Evolutionary conservation across 1,140 invertebrate genomes (phyloP).

Genomic region (Drosophila bifasciata): DNA sequence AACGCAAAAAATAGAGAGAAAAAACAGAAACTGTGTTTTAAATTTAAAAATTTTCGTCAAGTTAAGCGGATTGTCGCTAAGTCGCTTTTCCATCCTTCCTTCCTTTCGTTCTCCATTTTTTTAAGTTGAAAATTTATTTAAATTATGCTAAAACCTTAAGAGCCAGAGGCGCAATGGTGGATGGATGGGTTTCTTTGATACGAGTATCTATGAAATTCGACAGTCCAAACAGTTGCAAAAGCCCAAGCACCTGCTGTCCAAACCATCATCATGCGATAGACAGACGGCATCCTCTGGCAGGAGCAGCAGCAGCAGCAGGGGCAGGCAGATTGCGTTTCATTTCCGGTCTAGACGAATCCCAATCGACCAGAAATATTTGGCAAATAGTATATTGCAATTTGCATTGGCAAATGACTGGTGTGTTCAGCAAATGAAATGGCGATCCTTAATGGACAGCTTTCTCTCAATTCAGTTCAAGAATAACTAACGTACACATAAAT

Average conservation of each 20-base stretch:
- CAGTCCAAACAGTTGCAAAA: neutral
- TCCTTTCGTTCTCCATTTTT: slow-evolving; percentile 6
- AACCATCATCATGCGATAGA: neutral
- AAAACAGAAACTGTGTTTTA: neutral
- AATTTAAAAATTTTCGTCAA: slow-evolving; percentile 27
- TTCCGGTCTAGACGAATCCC: slow-evolving; percentile 48
- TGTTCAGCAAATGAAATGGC: slow-evolving; percentile 15
- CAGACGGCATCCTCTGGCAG: too few species aligned
- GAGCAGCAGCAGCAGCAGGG: neutral
- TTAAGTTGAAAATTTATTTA: slow-evolving; percentile 30
- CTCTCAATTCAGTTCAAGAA: too few species aligned
- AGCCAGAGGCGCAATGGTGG: neutral
- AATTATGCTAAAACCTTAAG: slow-evolving; percentile 40
- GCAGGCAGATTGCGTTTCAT: slow-evolving; percentile 15
- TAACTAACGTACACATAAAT: too few species aligned
- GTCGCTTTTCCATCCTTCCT: slow-evolving; percentile 1
- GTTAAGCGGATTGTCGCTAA: slow-evolving; percentile 41
- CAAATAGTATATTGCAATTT: slow-evolving; percentile 34
- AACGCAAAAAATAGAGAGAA: neutral
- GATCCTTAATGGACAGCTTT: slow-evolving; percentile 11
- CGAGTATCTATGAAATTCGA: slow-evolving; percentile 11
- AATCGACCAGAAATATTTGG: slow-evolving; percentile 20
- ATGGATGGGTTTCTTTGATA: too few species aligned
- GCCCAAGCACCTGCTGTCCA: slow-evolving; percentile 21
- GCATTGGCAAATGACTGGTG: neutral